Percentiles rank a stretch among this genome's conserved stretches.
These are phyloP conservation scores for Drosophila rellima DNA, from an alignment of 2,888 invertebrate genomes.

Conservation along the genomic window DNA sequence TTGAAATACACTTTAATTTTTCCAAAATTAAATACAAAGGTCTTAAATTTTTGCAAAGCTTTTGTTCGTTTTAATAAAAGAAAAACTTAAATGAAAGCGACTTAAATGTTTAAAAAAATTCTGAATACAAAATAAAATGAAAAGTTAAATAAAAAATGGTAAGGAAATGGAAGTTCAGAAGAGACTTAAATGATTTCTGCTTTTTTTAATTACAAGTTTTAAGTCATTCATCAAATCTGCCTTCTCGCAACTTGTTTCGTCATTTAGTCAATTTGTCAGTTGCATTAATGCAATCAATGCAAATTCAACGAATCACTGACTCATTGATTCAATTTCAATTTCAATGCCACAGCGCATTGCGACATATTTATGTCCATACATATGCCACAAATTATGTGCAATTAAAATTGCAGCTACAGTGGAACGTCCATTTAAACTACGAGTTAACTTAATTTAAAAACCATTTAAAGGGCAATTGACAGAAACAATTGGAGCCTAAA, in stretches of 20 bases:
- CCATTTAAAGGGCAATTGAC: background rate
- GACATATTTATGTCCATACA: background rate
- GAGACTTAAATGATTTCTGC: too few relatives aligned
- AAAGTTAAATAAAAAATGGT: too few relatives aligned
- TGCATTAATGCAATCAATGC: constrained; percentile 27
- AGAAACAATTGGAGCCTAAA: background rate
- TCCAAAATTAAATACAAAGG: too few relatives aligned
- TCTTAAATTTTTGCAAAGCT: too few relatives aligned
- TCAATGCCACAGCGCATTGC: background rate
- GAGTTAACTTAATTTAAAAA: too few relatives aligned
- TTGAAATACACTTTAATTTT: too few relatives aligned
- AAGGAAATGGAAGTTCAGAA: too few relatives aligned
- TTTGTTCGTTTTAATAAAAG: too few relatives aligned
- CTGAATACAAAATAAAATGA: too few relatives aligned
- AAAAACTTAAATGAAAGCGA: too few relatives aligned
- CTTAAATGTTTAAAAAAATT: too few relatives aligned
- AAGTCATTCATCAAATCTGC: background rate
- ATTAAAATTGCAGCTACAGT: constrained; percentile 15
- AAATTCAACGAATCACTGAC: constrained; percentile 6
- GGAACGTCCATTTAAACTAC: background rate
- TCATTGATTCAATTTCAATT: constrained; percentile 12
- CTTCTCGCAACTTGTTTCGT: background rate
- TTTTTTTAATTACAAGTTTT: too few relatives aligned
- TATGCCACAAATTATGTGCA: constrained; percentile 1
- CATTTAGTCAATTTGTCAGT: constrained; percentile 9